Evolutionary conservation across 2,797 vertebrate species (phyloP).

Genomic region (Malacoctenus gilli): DNA sequence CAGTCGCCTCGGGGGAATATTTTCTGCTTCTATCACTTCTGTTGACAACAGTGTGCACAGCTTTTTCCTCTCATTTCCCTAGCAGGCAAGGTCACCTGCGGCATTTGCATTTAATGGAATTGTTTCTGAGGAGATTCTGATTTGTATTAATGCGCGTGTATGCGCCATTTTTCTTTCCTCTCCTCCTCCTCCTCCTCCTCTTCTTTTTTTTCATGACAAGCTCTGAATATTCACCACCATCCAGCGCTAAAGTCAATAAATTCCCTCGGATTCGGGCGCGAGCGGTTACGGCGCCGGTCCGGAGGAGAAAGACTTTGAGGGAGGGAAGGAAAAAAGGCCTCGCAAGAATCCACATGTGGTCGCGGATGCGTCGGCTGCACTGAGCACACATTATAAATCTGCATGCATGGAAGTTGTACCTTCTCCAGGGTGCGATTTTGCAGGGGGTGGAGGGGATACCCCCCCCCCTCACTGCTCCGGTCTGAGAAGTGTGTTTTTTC

Average conservation of each 20-base stretch:
- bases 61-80: constrained; percentile 60
- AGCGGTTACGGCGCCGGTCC: constrained; percentile 44
- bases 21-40: constrained; percentile 59
- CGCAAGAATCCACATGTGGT: constrained; percentile 21
- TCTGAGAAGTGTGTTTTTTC: too few species aligned
- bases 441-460: too few species aligned
- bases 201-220: constrained; percentile 56
- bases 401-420: neutral
- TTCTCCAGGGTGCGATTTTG: too few species aligned
- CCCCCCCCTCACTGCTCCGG: too few species aligned
- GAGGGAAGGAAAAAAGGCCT: constrained; percentile 21
- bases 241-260: constrained; percentile 70
- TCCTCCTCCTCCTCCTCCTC: too few species aligned
- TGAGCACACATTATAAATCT: neutral
- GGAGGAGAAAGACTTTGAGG: constrained; percentile 34
- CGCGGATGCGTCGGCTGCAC: too few species aligned
- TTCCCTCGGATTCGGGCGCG: constrained; percentile 64
- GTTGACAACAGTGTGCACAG: constrained; percentile 64
- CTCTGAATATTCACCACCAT: constrained; percentile 75
- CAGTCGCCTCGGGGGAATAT: constrained; percentile 55
- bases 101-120: constrained; percentile 77
- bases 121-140: constrained; percentile 71
- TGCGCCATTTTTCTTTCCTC: constrained; percentile 24
- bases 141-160: constrained; percentile 75
- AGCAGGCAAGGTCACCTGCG: constrained; percentile 74